Evolutionary conservation across 2,797 vertebrate species (phyloP), one percentile per base, ranked within the genome.

Genomic region (Sebastes hubbsi): DNA sequence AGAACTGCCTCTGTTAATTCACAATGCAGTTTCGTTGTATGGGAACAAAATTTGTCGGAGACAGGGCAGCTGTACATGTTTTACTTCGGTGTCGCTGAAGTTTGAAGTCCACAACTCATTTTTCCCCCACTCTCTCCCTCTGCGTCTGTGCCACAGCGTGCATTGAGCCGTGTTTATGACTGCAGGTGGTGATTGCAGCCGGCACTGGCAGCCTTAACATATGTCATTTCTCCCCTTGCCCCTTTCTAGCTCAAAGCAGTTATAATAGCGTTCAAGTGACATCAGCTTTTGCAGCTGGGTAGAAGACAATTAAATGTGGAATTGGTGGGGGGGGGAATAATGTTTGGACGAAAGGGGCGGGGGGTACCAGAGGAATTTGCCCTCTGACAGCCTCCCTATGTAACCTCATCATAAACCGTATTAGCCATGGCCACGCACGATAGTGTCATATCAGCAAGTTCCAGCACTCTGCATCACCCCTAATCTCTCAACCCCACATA

Each of bases 241-340:
- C 11, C n/a, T 74, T 82, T 83, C 22, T 58, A 71, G 80, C 85
- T 92, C 81, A 80, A 93, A 91, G 72, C 67, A 54, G 81, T 90
- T 92, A 79, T 80, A 93, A 94, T 88, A 81, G 87, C 68, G 62
- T 94, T 92, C 34, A 79, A 93, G 80, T 95, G 94, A 95, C 94
- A 94, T 93, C 94, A 94, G 92, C 85, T 42, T 85, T 84, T 85
- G 88, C 94, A 95, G 94, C 95, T 95, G 94, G 87, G 52, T 87
- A 86, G 90, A 93, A 88, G 84, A 89, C 84, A 87, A 92, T 94
- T 91, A 93, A 90, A 90, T 90, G 86, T 90, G 87, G 78, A 90
- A 86, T 74, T 72, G 72, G 20, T 18, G 16, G 42, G 72, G 74
- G 74, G 63, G 72, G 76, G 56, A 46, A 49, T 72, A 69, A 84